These are phyloP conservation scores for Cydia strobilella DNA, from an alignment of 1,140 invertebrate genomes.

Conservation along the genomic window DNA sequence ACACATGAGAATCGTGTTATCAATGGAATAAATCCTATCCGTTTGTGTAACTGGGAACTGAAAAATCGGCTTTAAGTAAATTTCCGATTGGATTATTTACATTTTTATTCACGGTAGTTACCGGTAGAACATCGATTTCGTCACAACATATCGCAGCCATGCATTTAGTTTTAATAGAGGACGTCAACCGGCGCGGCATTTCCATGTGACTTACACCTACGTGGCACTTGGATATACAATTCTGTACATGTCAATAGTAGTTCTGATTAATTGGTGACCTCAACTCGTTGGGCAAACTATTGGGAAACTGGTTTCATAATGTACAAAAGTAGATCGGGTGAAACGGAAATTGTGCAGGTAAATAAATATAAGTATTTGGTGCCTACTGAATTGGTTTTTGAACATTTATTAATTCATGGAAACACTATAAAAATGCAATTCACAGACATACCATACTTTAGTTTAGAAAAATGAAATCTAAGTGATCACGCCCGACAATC, in stretches of 20 bases:
- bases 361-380: not conserved
- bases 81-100: too few species aligned
- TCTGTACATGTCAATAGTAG: conserved; percentile 32
- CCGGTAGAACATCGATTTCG: conserved; percentile 26
- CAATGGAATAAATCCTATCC: too few species aligned
- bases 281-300: conserved; percentile 38
- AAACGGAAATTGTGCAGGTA: not conserved
- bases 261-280: conserved; percentile 48
- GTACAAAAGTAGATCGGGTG: not conserved
- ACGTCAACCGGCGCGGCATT: not conserved
- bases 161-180: not conserved
- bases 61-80: too few species aligned
- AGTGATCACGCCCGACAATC: too few species aligned
- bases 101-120: not conserved
- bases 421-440: too few species aligned
- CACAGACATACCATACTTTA: too few species aligned
- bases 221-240: conserved; percentile 33
- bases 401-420: too few species aligned
- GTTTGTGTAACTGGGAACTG: too few species aligned
- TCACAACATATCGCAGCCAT: conserved; percentile 1
- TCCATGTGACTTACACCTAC: conserved; percentile 38
- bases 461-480: too few species aligned
- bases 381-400: too few species aligned
- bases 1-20: too few species aligned
- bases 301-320: conserved; percentile 36